Evolutionary conservation across 1,140 invertebrate genomes (phyloP), one percentile per base, ranked within the genome.

Genomic region (Dendroctonus valens): DNA sequence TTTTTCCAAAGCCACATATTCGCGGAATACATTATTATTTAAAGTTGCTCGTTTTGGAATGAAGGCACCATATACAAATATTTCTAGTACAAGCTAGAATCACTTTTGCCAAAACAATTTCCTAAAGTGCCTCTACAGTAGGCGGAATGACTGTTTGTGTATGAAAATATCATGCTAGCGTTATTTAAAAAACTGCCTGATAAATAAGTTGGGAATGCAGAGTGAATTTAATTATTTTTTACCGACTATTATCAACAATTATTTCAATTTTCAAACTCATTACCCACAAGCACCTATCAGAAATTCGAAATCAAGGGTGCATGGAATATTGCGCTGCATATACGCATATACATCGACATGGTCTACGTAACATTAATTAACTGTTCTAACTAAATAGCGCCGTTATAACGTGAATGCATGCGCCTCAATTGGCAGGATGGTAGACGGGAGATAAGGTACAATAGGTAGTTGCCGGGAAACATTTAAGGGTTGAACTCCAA

Each of bases 331-430:
- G 57, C 55, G 41, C 65, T 60, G 7, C 50, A 67, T 60, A 60
- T 60, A 67, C 58, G 50, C 41, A 63, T 63, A 63, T 39, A 63
- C 50, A 63, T 55, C 59, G 61, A 55, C 53, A 69, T 57, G 67
- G 67, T 65, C 67, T 60, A 69, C 67, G 50, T 64, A 59, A 68
- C 61, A 68, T 68, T 68, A 68, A 68, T 68, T 68, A 68, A 64
- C 67, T 68, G 67, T 60, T 46, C 67, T 65, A 65, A 69, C 67
- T 65, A 65, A n/a, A 69, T 69, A 65, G 67, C 51, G 61, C 57
- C 48, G 67, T 69, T 69, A 65, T 65, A 62, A 55, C 57, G 41
- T 42, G 61, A 69, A 65, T 65, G 53, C 50, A 65, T 65, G 60
- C 58, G 67, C 61, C 67, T 65, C 42, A 69, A 65, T 65, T 64